A percentile compares a stretch with the other conserved stretches of the same genome.
Evolutionary conservation across 1,140 invertebrate genomes (phyloP).

Genomic region (Pentalonia nigronervosa): DNA sequence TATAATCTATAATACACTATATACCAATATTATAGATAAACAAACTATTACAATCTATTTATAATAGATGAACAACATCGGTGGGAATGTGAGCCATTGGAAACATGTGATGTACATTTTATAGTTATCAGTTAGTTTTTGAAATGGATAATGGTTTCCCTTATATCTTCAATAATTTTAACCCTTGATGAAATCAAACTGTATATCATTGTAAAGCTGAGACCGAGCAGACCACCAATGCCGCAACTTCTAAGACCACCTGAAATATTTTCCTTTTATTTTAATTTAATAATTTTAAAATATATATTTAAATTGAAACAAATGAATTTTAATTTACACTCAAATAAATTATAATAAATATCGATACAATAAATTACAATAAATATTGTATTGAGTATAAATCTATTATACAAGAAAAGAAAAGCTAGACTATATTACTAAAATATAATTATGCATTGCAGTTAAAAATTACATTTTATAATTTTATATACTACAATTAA

Average conservation of each 20-base stretch:
- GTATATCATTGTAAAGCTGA: conserved; percentile 73
- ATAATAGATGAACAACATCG: neutral
- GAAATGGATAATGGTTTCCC: neutral
- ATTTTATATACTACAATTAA: too few species aligned
- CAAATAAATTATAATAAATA: neutral
- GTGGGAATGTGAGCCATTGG: neutral
- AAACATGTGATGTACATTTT: neutral
- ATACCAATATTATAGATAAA: too few species aligned
- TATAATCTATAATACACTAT: too few species aligned
- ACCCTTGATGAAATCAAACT: conserved; percentile 71
- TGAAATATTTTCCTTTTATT: conserved; percentile 64
- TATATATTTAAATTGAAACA: neutral
- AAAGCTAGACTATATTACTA: too few species aligned
- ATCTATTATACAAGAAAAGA: too few species aligned
- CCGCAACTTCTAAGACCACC: conserved; percentile 77
- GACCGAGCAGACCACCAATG: conserved; percentile 76
- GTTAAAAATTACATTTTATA: too few species aligned
- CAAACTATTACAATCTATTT: too few species aligned
- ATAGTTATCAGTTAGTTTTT: neutral
- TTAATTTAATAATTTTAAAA: neutral
- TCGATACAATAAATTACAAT: too few species aligned
- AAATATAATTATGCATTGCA: too few species aligned
- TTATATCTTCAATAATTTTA: conserved; percentile 62
- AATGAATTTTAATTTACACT: neutral
- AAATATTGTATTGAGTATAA: too few species aligned